Percentiles rank a stretch among this genome's conserved stretches.
phyloP scores from a whole-genome alignment of 2,113 vertebrate genomes.

The Candoia aspera region DNA sequence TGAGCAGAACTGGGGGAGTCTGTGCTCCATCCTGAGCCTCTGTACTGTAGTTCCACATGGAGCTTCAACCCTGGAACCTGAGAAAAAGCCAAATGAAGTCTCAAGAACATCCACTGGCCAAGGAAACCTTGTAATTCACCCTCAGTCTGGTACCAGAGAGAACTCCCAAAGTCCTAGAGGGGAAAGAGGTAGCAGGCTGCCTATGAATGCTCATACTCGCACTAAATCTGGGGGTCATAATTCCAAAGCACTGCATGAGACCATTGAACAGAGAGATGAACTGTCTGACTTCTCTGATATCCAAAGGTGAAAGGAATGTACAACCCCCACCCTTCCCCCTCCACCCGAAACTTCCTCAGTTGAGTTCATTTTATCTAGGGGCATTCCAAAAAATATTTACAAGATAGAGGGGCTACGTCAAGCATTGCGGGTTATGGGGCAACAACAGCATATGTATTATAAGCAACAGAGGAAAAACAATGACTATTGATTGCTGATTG shows the following conservation, averaged over 20 bases:
- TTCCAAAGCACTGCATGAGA: conserved; percentile 78
- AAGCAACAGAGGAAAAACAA: conserved; percentile 68
- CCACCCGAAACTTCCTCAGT: conserved; percentile 59
- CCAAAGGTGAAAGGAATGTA: conserved; percentile 88
- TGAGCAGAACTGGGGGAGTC: conserved; percentile 93
- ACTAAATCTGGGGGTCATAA: conserved; percentile 72
- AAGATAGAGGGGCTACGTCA: conserved; percentile 85
- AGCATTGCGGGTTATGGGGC: conserved; percentile 79
- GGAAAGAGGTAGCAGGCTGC: conserved; percentile 81
- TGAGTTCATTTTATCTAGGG: conserved; percentile 79
- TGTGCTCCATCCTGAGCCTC: conserved; percentile 93
- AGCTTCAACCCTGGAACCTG: conserved; percentile 58
- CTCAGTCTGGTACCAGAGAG: conserved; percentile 76
- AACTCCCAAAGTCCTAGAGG: conserved; percentile 74
- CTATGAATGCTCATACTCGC: conserved; percentile 74
- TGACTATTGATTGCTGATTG: conserved; percentile 50
- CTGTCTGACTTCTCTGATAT: conserved; percentile 86
- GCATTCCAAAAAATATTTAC: conserved; percentile 94
- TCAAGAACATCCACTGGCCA: conserved; percentile 59
- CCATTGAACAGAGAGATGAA: conserved; percentile 81
- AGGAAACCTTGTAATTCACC: conserved; percentile 50
- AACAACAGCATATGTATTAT: conserved; percentile 58
- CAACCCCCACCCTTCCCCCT: conserved; percentile 31
- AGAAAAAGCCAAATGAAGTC: conserved; percentile 69
- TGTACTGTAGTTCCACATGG: conserved; percentile 75